Evolutionary conservation across 2,888 invertebrate species (phyloP).

Genomic region (Tenthredo amoena): DNA sequence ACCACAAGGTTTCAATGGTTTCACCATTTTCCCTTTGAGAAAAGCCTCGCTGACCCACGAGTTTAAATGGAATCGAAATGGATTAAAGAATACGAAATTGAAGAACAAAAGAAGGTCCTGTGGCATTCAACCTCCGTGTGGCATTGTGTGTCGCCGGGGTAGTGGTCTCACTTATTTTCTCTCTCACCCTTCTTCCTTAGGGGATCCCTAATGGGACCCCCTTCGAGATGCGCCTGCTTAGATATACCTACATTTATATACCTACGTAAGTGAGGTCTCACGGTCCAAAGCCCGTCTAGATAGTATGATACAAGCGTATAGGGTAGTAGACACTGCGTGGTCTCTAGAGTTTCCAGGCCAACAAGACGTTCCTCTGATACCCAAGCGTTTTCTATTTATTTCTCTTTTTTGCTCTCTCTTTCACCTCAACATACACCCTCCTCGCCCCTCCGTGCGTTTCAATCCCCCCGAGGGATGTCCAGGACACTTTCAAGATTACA

Average conservation of each 20-base stretch:
- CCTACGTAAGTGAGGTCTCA: conserved; percentile 19
- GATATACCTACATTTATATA: conserved; percentile 19
- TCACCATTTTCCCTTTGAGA: background rate
- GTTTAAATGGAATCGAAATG: conserved; percentile 31
- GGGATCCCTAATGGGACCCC: conserved; percentile 2
- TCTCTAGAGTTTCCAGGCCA: conserved; percentile 19
- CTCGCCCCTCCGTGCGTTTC: conserved; percentile 54
- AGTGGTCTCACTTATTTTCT: background rate
- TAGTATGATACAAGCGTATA: conserved; percentile 18
- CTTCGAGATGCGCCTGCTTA: conserved; percentile 22
- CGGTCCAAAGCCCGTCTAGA: background rate
- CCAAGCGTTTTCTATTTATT: background rate
- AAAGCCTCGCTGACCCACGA: background rate
- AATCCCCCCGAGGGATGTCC: conserved; percentile 67
- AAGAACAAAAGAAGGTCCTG: conserved; percentile 32
- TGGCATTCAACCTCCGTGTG: background rate
- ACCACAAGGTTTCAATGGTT: background rate
- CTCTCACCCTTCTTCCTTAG: background rate
- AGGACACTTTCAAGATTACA: conserved; percentile 75
- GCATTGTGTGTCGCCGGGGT: conserved; percentile 23
- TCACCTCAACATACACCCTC: conserved; percentile 23
- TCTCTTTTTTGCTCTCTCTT: background rate
- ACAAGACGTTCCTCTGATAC: conserved; percentile 1
- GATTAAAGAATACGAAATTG: conserved; percentile 38
- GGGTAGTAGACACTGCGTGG: conserved; percentile 27